Evolutionary conservation across 92 coral and sea anemone species (phyloP).

Genomic region (Zoanthus gigantus): DNA sequence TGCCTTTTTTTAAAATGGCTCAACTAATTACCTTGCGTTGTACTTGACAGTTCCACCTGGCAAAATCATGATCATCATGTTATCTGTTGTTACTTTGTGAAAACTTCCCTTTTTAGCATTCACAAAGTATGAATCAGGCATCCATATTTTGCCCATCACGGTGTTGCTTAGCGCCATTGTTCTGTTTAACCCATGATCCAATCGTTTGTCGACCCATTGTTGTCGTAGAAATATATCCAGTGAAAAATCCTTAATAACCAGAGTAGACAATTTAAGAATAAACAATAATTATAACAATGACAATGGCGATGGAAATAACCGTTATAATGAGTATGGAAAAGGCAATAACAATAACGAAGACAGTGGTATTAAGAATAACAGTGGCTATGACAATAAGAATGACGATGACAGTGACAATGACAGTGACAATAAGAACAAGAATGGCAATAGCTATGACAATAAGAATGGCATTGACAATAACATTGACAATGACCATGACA

Average conservation of each 20-base stretch:
- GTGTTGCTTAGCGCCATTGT: constrained; percentile 90
- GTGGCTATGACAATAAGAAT: too few relatives aligned
- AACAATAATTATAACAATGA: too few relatives aligned
- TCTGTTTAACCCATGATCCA: constrained; percentile 84
- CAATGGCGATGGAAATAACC: too few relatives aligned
- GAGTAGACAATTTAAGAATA: not conserved
- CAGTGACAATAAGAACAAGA: too few relatives aligned
- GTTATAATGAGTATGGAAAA: not conserved
- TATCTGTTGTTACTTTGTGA: constrained; percentile 92
- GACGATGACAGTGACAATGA: too few relatives aligned
- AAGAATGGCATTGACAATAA: too few relatives aligned
- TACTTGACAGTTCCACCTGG: constrained; percentile 87
- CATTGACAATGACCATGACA: too few relatives aligned
- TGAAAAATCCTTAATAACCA: constrained; percentile 76
- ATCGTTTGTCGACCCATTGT: constrained; percentile 87
- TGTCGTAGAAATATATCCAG: constrained; percentile 92
- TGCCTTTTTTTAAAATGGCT: not conserved
- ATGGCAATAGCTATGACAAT: too few relatives aligned
- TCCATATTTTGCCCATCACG: constrained; percentile 91
- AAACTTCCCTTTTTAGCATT: constrained; percentile 95
- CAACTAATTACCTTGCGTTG: constrained; percentile 78
- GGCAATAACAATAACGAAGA: not conserved
- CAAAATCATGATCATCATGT: constrained; percentile 87
- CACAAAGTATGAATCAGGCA: constrained; percentile 98
- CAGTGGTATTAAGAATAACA: too few relatives aligned